phyloP scores from a whole-genome alignment of 2,113 vertebrate species.

The Ariopsis seemanni region DNA sequence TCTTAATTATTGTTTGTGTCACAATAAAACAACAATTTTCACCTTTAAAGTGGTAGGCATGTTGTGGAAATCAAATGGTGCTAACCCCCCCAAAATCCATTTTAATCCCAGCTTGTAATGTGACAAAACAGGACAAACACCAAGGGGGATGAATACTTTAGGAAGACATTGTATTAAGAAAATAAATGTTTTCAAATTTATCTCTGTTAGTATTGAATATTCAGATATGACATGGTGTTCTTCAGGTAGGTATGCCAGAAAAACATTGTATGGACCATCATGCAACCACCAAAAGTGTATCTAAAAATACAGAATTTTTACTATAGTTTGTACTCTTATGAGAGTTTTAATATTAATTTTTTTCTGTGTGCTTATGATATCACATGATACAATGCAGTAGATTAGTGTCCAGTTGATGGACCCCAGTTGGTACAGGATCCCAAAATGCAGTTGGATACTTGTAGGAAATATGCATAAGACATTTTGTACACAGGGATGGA shows the following conservation, averaged over 20 bases:
- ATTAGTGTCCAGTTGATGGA: not conserved
- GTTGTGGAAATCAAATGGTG: too few relatives aligned
- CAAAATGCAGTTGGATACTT: not conserved
- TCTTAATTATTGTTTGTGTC: too few relatives aligned
- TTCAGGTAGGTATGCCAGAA: not conserved
- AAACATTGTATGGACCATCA: not conserved
- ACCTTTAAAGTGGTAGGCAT: too few relatives aligned
- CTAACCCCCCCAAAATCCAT: too few relatives aligned
- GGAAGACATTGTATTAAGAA: not conserved
- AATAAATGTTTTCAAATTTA: not conserved
- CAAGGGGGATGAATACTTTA: too few relatives aligned
- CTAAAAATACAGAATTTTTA: not conserved
- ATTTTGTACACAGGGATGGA: not conserved
- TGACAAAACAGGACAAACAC: too few relatives aligned
- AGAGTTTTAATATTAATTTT: not conserved
- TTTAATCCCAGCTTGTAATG: too few relatives aligned
- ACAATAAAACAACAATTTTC: too few relatives aligned
- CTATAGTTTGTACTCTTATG: not conserved
- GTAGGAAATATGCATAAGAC: not conserved
- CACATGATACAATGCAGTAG: not conserved
- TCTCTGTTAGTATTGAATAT: not conserved
- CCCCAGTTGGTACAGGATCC: not conserved
- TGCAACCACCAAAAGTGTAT: not conserved
- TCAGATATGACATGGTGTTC: not conserved
- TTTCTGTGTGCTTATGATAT: not conserved